Conservation (phyloP, 1,140 invertebrate genomes). For the Pogonus chalceus region DNA sequence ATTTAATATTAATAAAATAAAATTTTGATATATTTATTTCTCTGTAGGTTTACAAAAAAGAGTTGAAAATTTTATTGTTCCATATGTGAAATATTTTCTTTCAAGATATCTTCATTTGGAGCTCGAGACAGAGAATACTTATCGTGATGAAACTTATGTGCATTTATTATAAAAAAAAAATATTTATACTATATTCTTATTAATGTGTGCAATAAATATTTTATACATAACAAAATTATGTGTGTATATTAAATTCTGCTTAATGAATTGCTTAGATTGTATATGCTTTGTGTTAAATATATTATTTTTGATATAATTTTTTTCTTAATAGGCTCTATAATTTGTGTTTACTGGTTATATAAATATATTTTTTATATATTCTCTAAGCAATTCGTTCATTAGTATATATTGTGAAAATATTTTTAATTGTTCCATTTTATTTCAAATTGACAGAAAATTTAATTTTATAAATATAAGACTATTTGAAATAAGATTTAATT, state of each 20-base stretch:
- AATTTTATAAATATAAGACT: too few relatives aligned
- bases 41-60: not conserved
- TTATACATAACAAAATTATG: not conserved
- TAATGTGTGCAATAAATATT: slow-evolving; percentile 5
- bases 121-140: not conserved
- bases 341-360: too few relatives aligned
- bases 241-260: too few relatives aligned
- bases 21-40: not conserved
- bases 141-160: not conserved
- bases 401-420: too few relatives aligned
- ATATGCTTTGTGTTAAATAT: not conserved
- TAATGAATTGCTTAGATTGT: not conserved
- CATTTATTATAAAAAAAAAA: slow-evolving; percentile 1
- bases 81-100: not conserved
- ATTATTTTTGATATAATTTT: not conserved
- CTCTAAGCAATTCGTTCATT: too few relatives aligned
- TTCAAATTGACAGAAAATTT: too few relatives aligned
- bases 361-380: too few relatives aligned
- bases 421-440: too few relatives aligned
- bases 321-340: too few relatives aligned
- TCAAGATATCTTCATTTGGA: not conserved
- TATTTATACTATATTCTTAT: not conserved
- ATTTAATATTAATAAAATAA: too few relatives aligned
- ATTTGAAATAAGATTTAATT: too few relatives aligned
- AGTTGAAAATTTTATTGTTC: not conserved